Percentiles rank a stretch among this genome's conserved stretches.
These are phyloP conservation scores for Drosophila rubida DNA, from an alignment of 2,888 invertebrate genomes.

Conservation along the genomic window DNA sequence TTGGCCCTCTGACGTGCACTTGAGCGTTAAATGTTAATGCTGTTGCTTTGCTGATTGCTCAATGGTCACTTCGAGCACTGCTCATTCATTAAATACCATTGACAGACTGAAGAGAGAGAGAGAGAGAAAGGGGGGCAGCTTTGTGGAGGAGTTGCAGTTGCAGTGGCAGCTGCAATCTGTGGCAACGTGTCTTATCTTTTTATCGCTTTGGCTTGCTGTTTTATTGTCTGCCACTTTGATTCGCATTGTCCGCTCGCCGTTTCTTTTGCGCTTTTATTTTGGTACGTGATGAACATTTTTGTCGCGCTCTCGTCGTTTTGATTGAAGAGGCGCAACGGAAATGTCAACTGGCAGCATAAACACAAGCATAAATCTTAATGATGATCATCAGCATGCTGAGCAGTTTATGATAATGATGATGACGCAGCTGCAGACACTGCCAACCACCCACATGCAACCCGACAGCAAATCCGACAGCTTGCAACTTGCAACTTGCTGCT, in stretches of 20 bases:
- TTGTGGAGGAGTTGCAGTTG: not conserved
- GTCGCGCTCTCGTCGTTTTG: slow-evolving; percentile 65
- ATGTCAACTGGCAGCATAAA: slow-evolving; percentile 75
- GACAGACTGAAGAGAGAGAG: slow-evolving; percentile 29
- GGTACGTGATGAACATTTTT: slow-evolving; percentile 63
- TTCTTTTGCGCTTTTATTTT: slow-evolving; percentile 44
- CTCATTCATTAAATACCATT: slow-evolving; percentile 67
- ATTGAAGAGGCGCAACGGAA: slow-evolving; percentile 76
- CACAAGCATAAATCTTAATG: slow-evolving; percentile 77
- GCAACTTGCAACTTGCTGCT: slow-evolving; percentile 24
- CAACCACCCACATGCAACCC: slow-evolving; percentile 52
- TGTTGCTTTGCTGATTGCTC: slow-evolving; percentile 60
- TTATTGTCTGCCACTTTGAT: slow-evolving; percentile 76
- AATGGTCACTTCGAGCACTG: slow-evolving; percentile 63
- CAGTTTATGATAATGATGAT: slow-evolving; percentile 52
- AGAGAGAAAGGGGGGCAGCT: not conserved
- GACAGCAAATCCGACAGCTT: slow-evolving; percentile 10
- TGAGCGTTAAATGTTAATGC: slow-evolving; percentile 60
- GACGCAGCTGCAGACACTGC: slow-evolving; percentile 42
- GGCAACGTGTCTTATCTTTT: slow-evolving; percentile 78
- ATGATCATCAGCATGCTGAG: slow-evolving; percentile 22
- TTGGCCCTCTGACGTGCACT: slow-evolving; percentile 32
- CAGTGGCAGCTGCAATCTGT: slow-evolving; percentile 47
- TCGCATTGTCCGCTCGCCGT: slow-evolving; percentile 52
- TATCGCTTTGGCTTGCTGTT: slow-evolving; percentile 71